Conservation (phyloP, 1,140 invertebrate species). For the Euura lappo region DNA sequence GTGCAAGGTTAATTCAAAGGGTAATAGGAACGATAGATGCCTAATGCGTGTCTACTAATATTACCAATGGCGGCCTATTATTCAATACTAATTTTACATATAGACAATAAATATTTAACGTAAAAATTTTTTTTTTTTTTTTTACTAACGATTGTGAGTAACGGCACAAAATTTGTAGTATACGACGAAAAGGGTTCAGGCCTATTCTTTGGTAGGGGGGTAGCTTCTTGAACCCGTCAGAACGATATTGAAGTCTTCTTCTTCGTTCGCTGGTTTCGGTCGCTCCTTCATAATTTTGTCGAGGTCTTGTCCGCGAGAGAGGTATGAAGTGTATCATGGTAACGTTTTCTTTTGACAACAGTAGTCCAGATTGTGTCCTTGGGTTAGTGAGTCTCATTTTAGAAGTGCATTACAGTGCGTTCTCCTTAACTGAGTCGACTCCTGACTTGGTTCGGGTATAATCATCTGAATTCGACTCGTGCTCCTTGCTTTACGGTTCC, state of each 20-base stretch:
- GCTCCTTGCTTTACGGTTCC: not conserved
- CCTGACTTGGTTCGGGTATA: conserved; percentile 10
- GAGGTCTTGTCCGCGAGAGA: conserved; percentile 6
- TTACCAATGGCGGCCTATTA: not conserved
- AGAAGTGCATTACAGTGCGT: not conserved
- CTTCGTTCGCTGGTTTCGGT: conserved; percentile 1
- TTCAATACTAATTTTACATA: not conserved
- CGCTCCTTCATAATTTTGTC: conserved; percentile 13
- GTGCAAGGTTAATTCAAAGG: not conserved
- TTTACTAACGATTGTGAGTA: not conserved
- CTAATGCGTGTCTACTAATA: too few species aligned
- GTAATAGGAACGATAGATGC: not conserved
- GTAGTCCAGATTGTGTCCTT: not conserved
- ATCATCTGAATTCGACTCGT: conserved; percentile 3
- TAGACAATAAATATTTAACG: not conserved
- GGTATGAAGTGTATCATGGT: not conserved
- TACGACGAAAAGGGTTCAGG: not conserved
- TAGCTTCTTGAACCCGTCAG: conserved; percentile 13
- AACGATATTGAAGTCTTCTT: conserved; percentile 1
- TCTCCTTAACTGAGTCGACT: not conserved
- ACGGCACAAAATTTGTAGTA: not conserved
- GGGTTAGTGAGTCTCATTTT: not conserved
- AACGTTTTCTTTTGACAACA: conserved; percentile 12
- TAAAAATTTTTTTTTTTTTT: not conserved
- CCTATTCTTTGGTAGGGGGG: not conserved